Conservation (phyloP, 1,140 invertebrate genomes). For the Zaprionus davidi region DNA sequence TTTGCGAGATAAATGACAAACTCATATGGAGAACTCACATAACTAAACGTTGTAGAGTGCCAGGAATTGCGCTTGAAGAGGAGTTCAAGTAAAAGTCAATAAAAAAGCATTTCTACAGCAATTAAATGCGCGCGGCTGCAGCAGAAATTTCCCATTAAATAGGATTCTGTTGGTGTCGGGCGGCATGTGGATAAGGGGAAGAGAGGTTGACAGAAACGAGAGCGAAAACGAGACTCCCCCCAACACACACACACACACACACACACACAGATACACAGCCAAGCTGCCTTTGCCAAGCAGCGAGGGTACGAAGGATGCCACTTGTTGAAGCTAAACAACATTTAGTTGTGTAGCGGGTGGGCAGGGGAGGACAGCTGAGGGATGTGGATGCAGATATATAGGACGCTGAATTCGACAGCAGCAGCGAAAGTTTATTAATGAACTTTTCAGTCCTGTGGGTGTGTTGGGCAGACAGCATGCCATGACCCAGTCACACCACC, state of each 20-base stretch:
- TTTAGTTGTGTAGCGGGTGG: constrained; percentile 15
- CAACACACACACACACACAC: constrained; percentile 17
- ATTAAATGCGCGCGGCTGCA: constrained; percentile 70
- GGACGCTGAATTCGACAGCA: constrained; percentile 69
- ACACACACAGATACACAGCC: constrained; percentile 9
- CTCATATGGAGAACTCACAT: neutral
- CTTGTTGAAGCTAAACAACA: constrained; percentile 70
- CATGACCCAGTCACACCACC: constrained; percentile 44
- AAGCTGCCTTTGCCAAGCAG: too few relatives aligned
- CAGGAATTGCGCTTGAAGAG: constrained; percentile 37
- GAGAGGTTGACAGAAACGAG: constrained; percentile 7
- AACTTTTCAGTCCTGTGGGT: constrained; percentile 56
- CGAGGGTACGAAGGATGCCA: constrained; percentile 55
- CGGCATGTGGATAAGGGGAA: constrained; percentile 38
- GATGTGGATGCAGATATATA: neutral
- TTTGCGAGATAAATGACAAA: neutral
- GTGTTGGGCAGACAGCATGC: neutral
- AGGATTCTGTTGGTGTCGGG: constrained; percentile 60
- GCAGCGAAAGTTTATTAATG: constrained; percentile 78
- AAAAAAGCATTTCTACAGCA: constrained; percentile 76
- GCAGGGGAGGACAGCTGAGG: neutral
- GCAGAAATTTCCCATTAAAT: constrained; percentile 72
- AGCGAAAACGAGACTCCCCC: constrained; percentile 15
- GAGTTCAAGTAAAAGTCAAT: constrained; percentile 76
- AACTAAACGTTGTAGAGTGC: neutral